phyloP scores from a whole-genome alignment of 1,140 invertebrate genomes.

The Callitettix versicolor region DNA sequence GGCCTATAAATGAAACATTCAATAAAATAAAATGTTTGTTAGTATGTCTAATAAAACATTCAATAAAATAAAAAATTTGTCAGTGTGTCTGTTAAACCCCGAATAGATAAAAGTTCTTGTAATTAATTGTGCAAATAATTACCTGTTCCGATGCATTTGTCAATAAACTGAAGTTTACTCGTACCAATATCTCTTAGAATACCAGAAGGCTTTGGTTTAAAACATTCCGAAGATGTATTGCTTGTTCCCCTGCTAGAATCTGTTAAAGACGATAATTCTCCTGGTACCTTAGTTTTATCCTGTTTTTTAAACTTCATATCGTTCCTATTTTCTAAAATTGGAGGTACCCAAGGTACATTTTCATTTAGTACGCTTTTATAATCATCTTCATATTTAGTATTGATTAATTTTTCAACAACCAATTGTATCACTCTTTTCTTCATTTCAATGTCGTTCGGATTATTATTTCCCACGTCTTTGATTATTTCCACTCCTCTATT shows the following conservation, averaged over 20 bases:
- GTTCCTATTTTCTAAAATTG: constrained; percentile 5
- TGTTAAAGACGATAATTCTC: constrained; percentile 2
- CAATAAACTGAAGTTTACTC: no score
- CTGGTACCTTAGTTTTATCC: constrained; percentile 1
- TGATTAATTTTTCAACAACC: constrained; percentile 35
- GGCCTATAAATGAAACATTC: no score
- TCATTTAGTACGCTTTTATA: background rate
- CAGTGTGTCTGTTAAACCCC: no score
- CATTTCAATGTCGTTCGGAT: constrained; percentile 13
- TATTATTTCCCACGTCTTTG: constrained; percentile 31
- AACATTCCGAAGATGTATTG: constrained; percentile 7
- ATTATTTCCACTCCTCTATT: constrained; percentile 37
- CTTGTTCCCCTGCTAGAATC: background rate
- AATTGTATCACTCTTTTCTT: constrained; percentile 33
- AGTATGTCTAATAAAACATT: no score
- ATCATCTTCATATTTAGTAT: constrained; percentile 18
- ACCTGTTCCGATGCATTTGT: constrained; percentile 9
- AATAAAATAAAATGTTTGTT: no score
- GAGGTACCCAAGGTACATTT: constrained; percentile 7
- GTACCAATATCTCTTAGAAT: background rate
- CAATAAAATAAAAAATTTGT: no score
- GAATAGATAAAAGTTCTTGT: no score
- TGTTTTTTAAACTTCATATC: background rate
- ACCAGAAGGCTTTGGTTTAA: background rate
- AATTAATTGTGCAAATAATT: background rate